A percentile compares a stretch with the other conserved stretches of the same genome.
Conservation (phyloP, 2,113 vertebrate species). For the Isichthys henryi region DNA sequence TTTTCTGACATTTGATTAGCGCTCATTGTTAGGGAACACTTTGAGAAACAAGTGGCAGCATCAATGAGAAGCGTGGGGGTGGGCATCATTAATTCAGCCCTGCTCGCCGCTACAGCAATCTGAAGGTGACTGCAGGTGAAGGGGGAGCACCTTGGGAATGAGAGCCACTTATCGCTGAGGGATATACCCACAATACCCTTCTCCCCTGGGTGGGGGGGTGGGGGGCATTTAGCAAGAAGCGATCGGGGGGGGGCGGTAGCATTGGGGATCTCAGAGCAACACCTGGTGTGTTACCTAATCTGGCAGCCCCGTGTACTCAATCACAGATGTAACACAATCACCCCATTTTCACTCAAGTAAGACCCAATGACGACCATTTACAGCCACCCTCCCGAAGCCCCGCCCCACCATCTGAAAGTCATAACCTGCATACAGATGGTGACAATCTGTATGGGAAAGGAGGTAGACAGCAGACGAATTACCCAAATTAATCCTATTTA, state of each 20-base stretch:
- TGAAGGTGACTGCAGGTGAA: constrained; percentile 10
- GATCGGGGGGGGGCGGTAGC: not conserved
- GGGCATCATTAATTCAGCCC: constrained; percentile 8
- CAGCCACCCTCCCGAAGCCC: not conserved
- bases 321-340: not conserved
- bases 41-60: not conserved
- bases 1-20: not conserved
- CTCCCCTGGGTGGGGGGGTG: not conserved
- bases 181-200: not conserved
- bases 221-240: not conserved
- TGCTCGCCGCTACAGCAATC: not conserved
- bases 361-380: not conserved
- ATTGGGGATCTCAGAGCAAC: not conserved
- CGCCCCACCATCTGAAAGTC: not conserved
- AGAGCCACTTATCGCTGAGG: not conserved
- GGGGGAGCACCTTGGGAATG: not conserved
- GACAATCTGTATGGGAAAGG: not conserved
- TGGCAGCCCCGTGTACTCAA: not conserved
- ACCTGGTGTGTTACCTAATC: not conserved
- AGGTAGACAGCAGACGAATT: not conserved
- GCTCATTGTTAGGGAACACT: not conserved
- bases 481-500: not conserved
- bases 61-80: not conserved
- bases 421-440: not conserved
- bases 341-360: not conserved